Conservation (phyloP, 2,888 invertebrate species). For the Lasioglossum malachurum region DNA sequence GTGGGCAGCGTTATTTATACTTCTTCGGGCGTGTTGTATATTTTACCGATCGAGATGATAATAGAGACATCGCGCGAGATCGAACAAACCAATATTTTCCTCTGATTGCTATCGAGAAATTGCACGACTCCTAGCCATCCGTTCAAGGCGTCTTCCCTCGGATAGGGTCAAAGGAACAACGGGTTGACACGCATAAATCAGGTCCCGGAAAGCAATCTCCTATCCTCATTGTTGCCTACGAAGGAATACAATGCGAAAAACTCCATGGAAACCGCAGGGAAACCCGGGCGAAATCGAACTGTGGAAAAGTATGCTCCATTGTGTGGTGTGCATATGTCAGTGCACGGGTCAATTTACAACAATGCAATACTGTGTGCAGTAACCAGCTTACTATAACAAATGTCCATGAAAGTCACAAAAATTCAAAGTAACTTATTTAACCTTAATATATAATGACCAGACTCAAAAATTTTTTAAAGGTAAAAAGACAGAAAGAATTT, state of each 20-base stretch:
- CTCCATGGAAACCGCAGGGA: background rate
- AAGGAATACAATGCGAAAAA: slow-evolving; percentile 19
- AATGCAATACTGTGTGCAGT: background rate
- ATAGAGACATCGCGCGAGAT: background rate
- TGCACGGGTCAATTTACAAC: background rate
- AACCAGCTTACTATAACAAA: no score
- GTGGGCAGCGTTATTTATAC: background rate
- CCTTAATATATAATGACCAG: no score
- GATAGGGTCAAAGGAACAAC: background rate
- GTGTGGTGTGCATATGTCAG: background rate
- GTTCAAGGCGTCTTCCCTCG: background rate
- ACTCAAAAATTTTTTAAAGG: no score
- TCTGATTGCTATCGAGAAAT: slow-evolving; percentile 3
- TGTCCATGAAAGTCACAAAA: no score
- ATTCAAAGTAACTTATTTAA: no score
- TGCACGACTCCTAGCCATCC: background rate
- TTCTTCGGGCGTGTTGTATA: background rate
- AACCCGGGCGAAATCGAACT: background rate
- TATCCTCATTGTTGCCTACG: slow-evolving; percentile 3
- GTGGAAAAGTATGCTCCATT: background rate
- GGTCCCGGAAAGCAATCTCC: slow-evolving; percentile 15
- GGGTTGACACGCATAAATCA: slow-evolving; percentile 25
- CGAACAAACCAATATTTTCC: background rate
- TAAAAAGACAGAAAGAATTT: no score
- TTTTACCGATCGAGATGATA: background rate